A percentile compares a stretch with the other conserved stretches of the same genome.
Conservation (phyloP, 2,888 invertebrate genomes). For the Pyralis farinalis region DNA sequence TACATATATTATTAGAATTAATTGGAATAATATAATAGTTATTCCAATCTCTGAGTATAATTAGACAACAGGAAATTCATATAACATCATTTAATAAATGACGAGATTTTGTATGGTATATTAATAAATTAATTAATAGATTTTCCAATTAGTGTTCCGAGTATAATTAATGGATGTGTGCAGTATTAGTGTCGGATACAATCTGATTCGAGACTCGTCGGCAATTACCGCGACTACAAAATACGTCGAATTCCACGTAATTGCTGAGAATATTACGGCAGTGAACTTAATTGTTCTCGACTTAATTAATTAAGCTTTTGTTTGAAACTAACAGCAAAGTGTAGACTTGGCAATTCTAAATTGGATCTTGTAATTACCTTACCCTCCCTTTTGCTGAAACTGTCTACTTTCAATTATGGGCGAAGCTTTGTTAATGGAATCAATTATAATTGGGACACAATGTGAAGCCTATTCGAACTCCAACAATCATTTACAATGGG, state of each 20-base stretch:
- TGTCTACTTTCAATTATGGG: slow-evolving; percentile 79
- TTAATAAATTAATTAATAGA: slow-evolving; percentile 69
- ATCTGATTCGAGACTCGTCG: slow-evolving; percentile 69
- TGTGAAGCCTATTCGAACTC: slow-evolving; percentile 52
- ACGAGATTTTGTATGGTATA: slow-evolving; percentile 34
- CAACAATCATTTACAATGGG: slow-evolving; percentile 44
- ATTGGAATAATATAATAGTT: slow-evolving; percentile 4
- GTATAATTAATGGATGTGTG: slow-evolving; percentile 71
- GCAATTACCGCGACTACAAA: slow-evolving; percentile 75
- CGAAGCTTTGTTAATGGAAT: slow-evolving; percentile 75
- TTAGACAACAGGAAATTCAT: slow-evolving; percentile 16
- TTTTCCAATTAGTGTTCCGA: slow-evolving; percentile 71
- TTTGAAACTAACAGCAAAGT: slow-evolving; percentile 81
- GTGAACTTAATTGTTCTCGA: slow-evolving; percentile 80
- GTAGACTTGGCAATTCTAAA: slow-evolving; percentile 81
- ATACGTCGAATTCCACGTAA: slow-evolving; percentile 77
- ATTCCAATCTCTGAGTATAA: slow-evolving; percentile 9
- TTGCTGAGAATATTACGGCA: slow-evolving; percentile 79
- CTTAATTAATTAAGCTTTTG: slow-evolving; percentile 82
- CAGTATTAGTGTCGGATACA: slow-evolving; percentile 71
- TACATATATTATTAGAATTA: slow-evolving; percentile 3
- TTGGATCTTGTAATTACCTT: slow-evolving; percentile 81
- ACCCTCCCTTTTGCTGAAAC: slow-evolving; percentile 73
- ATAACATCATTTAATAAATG: slow-evolving; percentile 25
- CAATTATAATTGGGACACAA: slow-evolving; percentile 74